Evolutionary conservation across 2,113 vertebrate species (phyloP), one percentile per base, ranked within the genome.

Genomic region (Colistium nudipinnis): DNA sequence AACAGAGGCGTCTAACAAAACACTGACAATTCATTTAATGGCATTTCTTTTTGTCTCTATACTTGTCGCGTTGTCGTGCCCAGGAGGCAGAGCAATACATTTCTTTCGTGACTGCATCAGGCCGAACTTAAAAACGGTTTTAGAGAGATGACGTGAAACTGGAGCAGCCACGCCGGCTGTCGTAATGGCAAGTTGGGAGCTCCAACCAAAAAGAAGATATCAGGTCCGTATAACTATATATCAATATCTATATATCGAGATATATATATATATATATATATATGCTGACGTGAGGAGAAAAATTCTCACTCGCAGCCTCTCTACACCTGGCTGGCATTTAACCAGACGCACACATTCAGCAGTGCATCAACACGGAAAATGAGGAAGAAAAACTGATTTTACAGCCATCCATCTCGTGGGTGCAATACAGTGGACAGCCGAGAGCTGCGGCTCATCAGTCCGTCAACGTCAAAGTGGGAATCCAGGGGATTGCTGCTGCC

Each of bases 401-500:
- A 55, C 55, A 63, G 83, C 70, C 48, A 70, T 78, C 64, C 73
- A 67, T 81, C 80, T 80, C 63, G 54, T 22, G 39, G 71, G 30
- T 41, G 51, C 57, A 69, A 79, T 80, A 55, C 43, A 55, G 33
- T 41, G 33, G 55, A 80, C 62, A 22, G 60, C 67, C 67, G 66
- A 10, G 59, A 74, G 61, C 81, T 69, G 14, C 5, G 19, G 61
- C 68, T 67, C 78, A 82, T 89, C 85, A 89, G 92, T 93, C 90
- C 71, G 78, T 93, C 91, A 90, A 75, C 56, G 86, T 92, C 91
- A 88, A 57, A 68, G 61, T 68, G 80, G 80, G 75, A 81, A 81
- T 86, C 67, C 66, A 62, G 45, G 62, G 76, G 78, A 91, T 88
- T 86, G 86, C 79, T 84, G n/a, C n/a, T n/a, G n/a, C n/a, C n/a